phyloP scores from a whole-genome alignment of 2,797 vertebrate genomes.

The Perdix hodgsoniae region DNA sequence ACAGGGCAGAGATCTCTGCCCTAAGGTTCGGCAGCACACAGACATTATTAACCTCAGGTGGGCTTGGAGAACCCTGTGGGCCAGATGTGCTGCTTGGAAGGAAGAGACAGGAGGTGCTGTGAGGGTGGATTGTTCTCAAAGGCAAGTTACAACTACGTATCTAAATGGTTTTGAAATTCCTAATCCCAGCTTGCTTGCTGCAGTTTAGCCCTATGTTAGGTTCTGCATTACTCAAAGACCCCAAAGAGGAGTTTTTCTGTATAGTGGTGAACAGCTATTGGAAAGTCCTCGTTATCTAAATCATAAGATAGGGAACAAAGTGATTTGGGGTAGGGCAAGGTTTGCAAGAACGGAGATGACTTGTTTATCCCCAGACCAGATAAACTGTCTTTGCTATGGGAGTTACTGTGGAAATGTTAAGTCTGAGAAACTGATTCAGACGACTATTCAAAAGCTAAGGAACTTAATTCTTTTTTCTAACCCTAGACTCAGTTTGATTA shows the following conservation, averaged over 20 bases:
- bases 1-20: neutral
- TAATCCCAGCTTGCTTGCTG: constrained; percentile 44
- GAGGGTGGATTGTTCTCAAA: constrained; percentile 10
- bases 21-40: neutral
- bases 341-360: neutral
- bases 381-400: constrained; percentile 14
- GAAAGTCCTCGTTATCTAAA: constrained; percentile 11
- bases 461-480: neutral
- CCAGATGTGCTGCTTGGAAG: neutral
- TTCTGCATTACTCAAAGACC: constrained; percentile 15
- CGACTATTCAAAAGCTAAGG: neutral
- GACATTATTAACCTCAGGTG: neutral
- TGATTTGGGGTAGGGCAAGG: neutral
- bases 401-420: neutral
- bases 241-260: constrained; percentile 20
- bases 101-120: neutral
- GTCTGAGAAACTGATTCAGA: neutral
- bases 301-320: neutral
- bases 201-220: constrained; percentile 16
- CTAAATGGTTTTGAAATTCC: constrained; percentile 56
- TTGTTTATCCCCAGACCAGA: neutral
- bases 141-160: neutral
- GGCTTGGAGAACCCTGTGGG: neutral
- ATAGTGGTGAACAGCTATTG: neutral
- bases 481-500: neutral